Percentiles rank a stretch among this genome's conserved stretches.
These are phyloP conservation scores for Ectemnius continuus DNA, from an alignment of 2,888 invertebrate species.

Conservation along the genomic window DNA sequence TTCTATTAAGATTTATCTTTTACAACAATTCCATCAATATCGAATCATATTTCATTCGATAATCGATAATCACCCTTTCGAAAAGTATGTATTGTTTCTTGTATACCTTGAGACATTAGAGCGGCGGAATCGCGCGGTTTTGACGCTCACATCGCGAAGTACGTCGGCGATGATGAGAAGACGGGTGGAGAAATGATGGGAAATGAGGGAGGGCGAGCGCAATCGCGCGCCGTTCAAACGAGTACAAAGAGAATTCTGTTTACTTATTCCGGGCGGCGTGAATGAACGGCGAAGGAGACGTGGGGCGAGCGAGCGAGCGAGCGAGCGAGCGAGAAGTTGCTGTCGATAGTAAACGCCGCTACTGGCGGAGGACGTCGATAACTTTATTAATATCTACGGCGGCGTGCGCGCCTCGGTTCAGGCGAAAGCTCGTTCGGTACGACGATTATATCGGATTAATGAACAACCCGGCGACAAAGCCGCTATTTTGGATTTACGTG, in stretches of 20 bases:
- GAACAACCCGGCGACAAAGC: background rate
- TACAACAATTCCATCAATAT: too few species aligned
- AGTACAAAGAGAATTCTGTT: conserved; percentile 15
- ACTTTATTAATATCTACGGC: conserved; percentile 33
- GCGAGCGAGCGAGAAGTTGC: background rate
- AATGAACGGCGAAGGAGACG: conserved; percentile 14
- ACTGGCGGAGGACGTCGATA: conserved; percentile 27
- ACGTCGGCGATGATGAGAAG: too few species aligned
- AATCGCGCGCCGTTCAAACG: background rate
- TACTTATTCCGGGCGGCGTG: conserved; percentile 18
- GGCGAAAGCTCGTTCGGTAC: conserved; percentile 6
- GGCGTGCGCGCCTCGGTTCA: conserved; percentile 9
- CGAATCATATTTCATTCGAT: too few species aligned
- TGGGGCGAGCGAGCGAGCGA: background rate
- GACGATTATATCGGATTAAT: conserved; percentile 21
- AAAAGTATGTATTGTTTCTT: too few species aligned
- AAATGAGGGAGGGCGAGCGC: background rate
- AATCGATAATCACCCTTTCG: too few species aligned
- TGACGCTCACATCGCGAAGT: too few species aligned
- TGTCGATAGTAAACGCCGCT: conserved; percentile 30
- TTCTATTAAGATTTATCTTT: too few species aligned
- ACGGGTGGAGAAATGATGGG: background rate
- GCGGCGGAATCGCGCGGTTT: too few species aligned
- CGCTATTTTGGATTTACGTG: background rate
- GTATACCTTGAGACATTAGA: too few species aligned